phyloP scores from a whole-genome alignment of 2,797 vertebrate species.

The Sparidentex hasta region DNA sequence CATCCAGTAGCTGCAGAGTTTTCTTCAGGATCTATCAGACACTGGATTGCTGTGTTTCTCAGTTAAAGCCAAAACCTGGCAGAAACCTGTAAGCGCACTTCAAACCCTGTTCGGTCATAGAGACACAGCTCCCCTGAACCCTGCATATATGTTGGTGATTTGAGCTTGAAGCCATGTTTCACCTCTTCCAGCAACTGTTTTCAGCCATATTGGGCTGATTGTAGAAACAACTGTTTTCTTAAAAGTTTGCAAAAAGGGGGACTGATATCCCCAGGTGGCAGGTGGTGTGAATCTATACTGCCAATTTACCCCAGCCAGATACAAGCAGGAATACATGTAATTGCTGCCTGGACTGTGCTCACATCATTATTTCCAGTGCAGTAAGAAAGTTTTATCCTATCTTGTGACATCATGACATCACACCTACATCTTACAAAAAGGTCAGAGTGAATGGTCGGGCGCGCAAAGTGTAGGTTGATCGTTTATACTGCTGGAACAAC shows the following conservation, averaged over 20 bases:
- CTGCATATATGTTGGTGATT: slow-evolving; percentile 45
- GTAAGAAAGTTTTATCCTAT: background rate
- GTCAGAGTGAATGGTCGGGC: background rate
- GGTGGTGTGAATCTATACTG: background rate
- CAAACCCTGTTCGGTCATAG: slow-evolving; percentile 58
- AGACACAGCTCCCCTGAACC: slow-evolving; percentile 40
- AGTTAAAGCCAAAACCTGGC: slow-evolving; percentile 54
- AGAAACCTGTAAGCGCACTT: slow-evolving; percentile 52
- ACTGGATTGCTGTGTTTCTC: slow-evolving; percentile 67
- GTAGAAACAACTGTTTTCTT: background rate
- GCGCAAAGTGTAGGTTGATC: background rate
- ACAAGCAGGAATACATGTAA: background rate
- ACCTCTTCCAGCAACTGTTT: background rate
- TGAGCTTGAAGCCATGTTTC: slow-evolving; percentile 24
- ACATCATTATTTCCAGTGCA: background rate
- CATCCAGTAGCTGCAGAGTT: slow-evolving; percentile 27
- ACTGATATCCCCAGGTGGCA: background rate
- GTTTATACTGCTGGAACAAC: background rate
- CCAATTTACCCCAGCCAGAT: background rate
- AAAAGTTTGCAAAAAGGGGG: slow-evolving; percentile 5
- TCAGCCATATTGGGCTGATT: background rate
- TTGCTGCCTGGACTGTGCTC: background rate
- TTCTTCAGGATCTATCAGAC: slow-evolving; percentile 62
- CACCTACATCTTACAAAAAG: background rate
- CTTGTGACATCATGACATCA: background rate